Conservation (phyloP, 2,888 invertebrate species). For the Aelia acuminata region DNA sequence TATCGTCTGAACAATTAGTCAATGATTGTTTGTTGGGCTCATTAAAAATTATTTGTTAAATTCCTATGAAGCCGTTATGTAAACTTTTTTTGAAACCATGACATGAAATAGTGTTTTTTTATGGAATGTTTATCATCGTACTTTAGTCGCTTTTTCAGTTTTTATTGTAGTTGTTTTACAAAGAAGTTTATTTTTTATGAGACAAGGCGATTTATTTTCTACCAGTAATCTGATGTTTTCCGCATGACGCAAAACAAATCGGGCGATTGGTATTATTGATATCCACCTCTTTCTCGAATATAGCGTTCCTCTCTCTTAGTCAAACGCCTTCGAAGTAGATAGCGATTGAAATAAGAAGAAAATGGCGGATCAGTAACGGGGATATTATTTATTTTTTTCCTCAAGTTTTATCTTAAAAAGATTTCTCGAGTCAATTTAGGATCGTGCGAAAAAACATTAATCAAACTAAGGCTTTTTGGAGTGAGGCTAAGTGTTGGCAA, state of each 20-base stretch:
- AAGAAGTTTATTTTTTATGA: too few relatives aligned
- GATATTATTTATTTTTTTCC: neutral
- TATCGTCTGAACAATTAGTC: too few relatives aligned
- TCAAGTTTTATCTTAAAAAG: slow-evolving; percentile 45
- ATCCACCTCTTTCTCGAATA: neutral
- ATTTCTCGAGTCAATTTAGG: slow-evolving; percentile 53
- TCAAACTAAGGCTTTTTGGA: slow-evolving; percentile 51
- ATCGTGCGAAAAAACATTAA: slow-evolving; percentile 53
- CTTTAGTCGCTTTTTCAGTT: too few relatives aligned
- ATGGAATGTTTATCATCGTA: too few relatives aligned
- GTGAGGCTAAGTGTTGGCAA: slow-evolving; percentile 43
- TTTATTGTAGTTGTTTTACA: too few relatives aligned
- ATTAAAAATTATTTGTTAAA: too few relatives aligned
- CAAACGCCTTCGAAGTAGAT: neutral
- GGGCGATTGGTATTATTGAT: neutral
- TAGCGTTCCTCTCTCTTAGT: neutral
- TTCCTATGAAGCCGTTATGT: too few relatives aligned
- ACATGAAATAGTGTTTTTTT: too few relatives aligned
- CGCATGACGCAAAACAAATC: neutral
- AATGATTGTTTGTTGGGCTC: too few relatives aligned
- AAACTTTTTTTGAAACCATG: too few relatives aligned
- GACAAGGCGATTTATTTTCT: neutral
- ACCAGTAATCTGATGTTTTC: neutral
- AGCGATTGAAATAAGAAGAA: neutral
- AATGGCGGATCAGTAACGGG: slow-evolving; percentile 24